These are phyloP conservation scores for Rousettus leschenaultii DNA, from an alignment of 2,113 vertebrate species.

Conservation along the genomic window DNA sequence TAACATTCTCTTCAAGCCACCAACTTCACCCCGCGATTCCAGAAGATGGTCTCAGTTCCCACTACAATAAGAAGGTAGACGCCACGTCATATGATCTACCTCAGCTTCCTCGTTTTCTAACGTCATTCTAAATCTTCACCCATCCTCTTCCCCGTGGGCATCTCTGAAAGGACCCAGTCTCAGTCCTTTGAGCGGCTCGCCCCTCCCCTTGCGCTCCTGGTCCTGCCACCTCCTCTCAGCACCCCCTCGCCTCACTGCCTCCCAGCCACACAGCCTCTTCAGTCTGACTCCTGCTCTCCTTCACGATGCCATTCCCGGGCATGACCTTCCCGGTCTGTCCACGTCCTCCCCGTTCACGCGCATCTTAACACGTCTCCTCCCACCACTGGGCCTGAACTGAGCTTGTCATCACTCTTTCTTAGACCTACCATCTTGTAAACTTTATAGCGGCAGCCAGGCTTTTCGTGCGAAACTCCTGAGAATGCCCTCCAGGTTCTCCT, in stretches of 20 bases:
- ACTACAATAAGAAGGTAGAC: background rate
- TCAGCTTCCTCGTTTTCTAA: background rate
- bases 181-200: background rate
- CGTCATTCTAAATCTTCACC: background rate
- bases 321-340: no score
- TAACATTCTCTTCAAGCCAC: background rate
- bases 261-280: background rate
- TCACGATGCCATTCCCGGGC: background rate
- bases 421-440: background rate
- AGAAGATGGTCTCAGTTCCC: background rate
- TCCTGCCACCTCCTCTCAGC: accelerated
- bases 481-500: background rate
- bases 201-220: background rate
- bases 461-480: background rate
- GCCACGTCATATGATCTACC: background rate
- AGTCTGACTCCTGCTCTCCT: background rate
- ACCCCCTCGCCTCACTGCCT: background rate
- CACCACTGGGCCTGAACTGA: background rate
- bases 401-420: background rate
- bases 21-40: background rate
- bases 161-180: background rate
- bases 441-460: no score
- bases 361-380: background rate
- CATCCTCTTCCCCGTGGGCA: background rate
- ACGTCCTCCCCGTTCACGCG: background rate